A percentile compares a stretch with the other conserved stretches of the same genome.
Conservation (phyloP, 2,888 invertebrate species). For the Cheilosia vulpina region DNA sequence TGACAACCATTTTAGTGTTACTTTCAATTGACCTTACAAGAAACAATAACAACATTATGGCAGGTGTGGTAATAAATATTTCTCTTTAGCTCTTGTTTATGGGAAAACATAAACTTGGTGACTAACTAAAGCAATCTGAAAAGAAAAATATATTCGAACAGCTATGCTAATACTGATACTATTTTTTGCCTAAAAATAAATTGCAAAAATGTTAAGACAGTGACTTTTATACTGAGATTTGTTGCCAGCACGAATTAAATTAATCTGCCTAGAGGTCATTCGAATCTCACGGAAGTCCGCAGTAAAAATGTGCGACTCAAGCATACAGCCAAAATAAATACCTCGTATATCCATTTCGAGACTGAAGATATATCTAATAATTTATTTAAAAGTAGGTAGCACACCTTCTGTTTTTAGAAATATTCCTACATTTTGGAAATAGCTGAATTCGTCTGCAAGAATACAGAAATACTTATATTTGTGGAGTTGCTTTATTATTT, state of each 20-base stretch:
- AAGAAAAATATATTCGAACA: not conserved
- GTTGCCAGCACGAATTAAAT: not conserved
- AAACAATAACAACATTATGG: slow-evolving; percentile 12
- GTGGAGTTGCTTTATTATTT: too few relatives aligned
- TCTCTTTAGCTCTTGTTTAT: not conserved
- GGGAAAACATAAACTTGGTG: not conserved
- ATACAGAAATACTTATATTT: too few relatives aligned
- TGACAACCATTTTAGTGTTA: slow-evolving; percentile 12
- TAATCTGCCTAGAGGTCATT: not conserved
- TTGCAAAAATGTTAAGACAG: too few relatives aligned
- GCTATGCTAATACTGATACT: not conserved
- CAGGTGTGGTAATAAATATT: slow-evolving; percentile 6
- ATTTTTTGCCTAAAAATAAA: too few relatives aligned
- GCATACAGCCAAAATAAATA: not conserved
- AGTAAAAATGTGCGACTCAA: not conserved
- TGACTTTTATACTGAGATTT: not conserved
- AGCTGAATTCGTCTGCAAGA: not conserved
- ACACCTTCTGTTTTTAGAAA: not conserved
- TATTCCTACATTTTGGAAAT: not conserved
- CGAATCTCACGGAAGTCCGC: not conserved
- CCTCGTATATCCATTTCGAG: not conserved
- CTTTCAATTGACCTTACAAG: slow-evolving; percentile 40
- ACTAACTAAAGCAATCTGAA: not conserved
- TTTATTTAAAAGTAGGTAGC: not conserved
- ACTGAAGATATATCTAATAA: not conserved